A percentile compares a stretch with the other conserved stretches of the same genome.
These are phyloP conservation scores for Periplaneta americana DNA, from an alignment of 1,140 invertebrate genomes.

Conservation along the genomic window DNA sequence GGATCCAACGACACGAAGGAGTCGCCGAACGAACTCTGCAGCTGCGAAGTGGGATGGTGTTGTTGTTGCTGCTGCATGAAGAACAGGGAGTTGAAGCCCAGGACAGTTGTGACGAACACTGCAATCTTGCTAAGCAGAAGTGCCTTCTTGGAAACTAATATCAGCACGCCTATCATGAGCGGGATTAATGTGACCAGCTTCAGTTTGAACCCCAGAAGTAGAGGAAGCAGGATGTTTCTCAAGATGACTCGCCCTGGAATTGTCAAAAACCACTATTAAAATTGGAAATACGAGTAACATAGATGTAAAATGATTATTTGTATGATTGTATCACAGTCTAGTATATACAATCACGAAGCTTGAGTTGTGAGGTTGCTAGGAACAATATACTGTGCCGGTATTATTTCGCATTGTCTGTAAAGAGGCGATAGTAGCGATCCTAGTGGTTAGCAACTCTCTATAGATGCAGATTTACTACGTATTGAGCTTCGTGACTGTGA, in stretches of 20 bases:
- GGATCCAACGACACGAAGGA: neutral
- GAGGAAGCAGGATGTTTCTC: slow-evolving; percentile 59
- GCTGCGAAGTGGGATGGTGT: neutral
- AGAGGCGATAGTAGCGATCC: too few species aligned
- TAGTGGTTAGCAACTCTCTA: too few species aligned
- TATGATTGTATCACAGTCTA: too few species aligned
- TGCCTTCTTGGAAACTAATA: slow-evolving; percentile 66
- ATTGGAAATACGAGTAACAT: too few species aligned
- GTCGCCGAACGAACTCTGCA: neutral
- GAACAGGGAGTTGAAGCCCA: slow-evolving; percentile 39
- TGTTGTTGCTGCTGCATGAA: slow-evolving; percentile 1
- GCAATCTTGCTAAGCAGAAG: slow-evolving; percentile 65
- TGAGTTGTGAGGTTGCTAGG: too few species aligned
- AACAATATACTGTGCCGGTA: too few species aligned
- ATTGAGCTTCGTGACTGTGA: too few species aligned
- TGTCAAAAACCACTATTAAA: too few species aligned
- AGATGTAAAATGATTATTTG: too few species aligned
- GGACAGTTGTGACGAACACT: slow-evolving; percentile 56
- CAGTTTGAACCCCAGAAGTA: slow-evolving; percentile 70
- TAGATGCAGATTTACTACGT: too few species aligned
- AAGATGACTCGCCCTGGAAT: slow-evolving; percentile 58
- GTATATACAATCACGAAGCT: too few species aligned
- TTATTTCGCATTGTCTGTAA: too few species aligned
- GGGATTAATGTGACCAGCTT: slow-evolving; percentile 65
- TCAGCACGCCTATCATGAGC: slow-evolving; percentile 58